phyloP scores from a whole-genome alignment of 2,113 vertebrate genomes.

The Rhegmatorhina hoffmannsi region DNA sequence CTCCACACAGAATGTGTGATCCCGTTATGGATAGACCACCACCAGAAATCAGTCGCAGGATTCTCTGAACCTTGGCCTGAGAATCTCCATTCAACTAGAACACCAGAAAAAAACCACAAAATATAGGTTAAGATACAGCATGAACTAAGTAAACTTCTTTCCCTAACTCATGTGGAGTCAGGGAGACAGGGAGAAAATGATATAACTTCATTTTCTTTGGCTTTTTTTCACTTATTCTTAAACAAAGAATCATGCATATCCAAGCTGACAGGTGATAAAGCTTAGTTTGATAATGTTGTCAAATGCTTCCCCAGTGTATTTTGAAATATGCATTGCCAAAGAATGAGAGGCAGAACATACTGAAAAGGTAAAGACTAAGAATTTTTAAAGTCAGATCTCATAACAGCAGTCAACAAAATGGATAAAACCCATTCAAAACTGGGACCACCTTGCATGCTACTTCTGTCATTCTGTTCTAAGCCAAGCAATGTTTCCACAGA shows the following conservation, averaged over 20 bases:
- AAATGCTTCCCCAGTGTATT: not conserved
- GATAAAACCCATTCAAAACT: not conserved
- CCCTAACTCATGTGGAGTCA: not conserved
- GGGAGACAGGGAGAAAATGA: not conserved
- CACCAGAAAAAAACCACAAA: not conserved
- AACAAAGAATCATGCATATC: not conserved
- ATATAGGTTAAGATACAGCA: not conserved
- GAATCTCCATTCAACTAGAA: slow-evolving; percentile 91
- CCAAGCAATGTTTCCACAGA: not conserved
- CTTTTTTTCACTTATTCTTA: not conserved
- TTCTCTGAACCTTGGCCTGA: slow-evolving; percentile 90
- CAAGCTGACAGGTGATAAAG: not conserved
- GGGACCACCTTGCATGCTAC: accelerated
- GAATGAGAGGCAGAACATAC: not conserved
- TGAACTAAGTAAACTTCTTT: not conserved
- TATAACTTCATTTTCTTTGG: not conserved
- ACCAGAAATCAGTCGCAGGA: slow-evolving; percentile 90
- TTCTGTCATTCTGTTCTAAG: not conserved
- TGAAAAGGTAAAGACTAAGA: not conserved
- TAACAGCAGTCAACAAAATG: not conserved
- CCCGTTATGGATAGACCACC: slow-evolving; percentile 94
- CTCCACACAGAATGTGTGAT: slow-evolving; percentile 93
- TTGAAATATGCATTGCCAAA: not conserved
- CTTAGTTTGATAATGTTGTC: not conserved
- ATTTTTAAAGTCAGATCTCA: not conserved